These are phyloP conservation scores for Gibbula magus DNA, from an alignment of 2,888 invertebrate genomes.

Conservation along the genomic window DNA sequence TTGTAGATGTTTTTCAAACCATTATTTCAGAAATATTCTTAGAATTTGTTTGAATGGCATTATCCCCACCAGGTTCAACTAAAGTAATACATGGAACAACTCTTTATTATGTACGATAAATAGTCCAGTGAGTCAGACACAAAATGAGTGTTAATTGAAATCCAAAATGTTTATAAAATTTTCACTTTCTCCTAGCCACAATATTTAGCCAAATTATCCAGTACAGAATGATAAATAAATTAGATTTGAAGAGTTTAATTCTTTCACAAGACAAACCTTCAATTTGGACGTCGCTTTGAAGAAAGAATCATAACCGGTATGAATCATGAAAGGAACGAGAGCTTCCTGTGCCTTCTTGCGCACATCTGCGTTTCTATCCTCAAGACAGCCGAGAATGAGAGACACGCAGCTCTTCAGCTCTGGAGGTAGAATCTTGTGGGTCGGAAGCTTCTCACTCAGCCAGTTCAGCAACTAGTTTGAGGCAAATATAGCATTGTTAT, in stretches of 20 bases:
- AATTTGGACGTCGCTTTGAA: constrained; percentile 85
- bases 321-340: constrained; percentile 93
- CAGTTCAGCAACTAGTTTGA: constrained; percentile 83
- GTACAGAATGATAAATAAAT: no score
- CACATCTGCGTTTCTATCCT: constrained; percentile 93
- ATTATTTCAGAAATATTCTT: neutral
- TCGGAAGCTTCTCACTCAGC: constrained; percentile 87
- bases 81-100: no score
- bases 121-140: no score
- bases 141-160: no score
- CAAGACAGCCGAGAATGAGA: constrained; percentile 86
- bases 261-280: constrained; percentile 79
- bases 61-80: no score
- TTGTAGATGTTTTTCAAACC: no score
- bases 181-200: no score
- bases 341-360: constrained; percentile 92
- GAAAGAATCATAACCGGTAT: constrained; percentile 89
- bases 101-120: no score
- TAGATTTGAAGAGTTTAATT: no score
- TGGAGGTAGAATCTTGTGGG: constrained; percentile 77
- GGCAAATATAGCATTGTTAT: neutral
- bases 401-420: constrained; percentile 88
- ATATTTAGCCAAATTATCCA: no score
- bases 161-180: no score
- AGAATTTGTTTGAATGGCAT: no score